Conservation (phyloP, 2,888 invertebrate species). For the Cosmorhoe ocellata region DNA sequence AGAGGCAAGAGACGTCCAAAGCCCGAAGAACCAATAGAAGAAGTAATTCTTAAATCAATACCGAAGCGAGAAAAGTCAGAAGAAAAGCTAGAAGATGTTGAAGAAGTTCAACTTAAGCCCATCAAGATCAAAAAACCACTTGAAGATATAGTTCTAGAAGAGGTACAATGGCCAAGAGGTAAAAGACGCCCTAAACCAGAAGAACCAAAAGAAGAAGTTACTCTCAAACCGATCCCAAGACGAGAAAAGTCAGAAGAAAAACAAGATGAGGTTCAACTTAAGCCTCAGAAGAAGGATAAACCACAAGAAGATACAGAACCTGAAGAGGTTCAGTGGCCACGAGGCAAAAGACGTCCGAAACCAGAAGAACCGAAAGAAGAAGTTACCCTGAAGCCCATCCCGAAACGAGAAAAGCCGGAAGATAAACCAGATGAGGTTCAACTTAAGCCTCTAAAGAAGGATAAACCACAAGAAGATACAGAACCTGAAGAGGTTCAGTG, state of each 20-base stretch:
- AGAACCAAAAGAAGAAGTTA: constrained; percentile 50
- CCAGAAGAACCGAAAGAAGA: constrained; percentile 54
- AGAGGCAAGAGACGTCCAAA: constrained; percentile 6
- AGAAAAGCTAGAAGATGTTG: constrained; percentile 56
- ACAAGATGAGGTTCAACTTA: constrained; percentile 8
- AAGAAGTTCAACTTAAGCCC: constrained; percentile 59
- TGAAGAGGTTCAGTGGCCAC: constrained; percentile 41
- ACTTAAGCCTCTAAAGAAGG: constrained; percentile 37
- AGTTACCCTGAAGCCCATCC: constrained; percentile 57
- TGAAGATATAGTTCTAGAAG: neutral
- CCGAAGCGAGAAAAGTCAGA: constrained; percentile 42
- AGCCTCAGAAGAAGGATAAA: constrained; percentile 42
- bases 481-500: neutral
- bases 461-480: constrained; percentile 7
- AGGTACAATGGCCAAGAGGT: constrained; percentile 46
- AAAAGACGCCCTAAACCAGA: constrained; percentile 43
- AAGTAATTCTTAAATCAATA: constrained; percentile 51
- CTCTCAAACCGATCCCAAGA: constrained; percentile 59
- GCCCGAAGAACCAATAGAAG: constrained; percentile 16
- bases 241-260: constrained; percentile 48
- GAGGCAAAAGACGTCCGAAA: constrained; percentile 40
- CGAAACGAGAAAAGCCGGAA: constrained; percentile 47
- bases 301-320: constrained; percentile 35
- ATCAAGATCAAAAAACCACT: constrained; percentile 30
- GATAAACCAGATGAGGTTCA: constrained; percentile 44